Percentiles rank a stretch among this genome's conserved stretches.
Conservation (phyloP, 2,113 vertebrate species). For the Quiscalus mexicanus region DNA sequence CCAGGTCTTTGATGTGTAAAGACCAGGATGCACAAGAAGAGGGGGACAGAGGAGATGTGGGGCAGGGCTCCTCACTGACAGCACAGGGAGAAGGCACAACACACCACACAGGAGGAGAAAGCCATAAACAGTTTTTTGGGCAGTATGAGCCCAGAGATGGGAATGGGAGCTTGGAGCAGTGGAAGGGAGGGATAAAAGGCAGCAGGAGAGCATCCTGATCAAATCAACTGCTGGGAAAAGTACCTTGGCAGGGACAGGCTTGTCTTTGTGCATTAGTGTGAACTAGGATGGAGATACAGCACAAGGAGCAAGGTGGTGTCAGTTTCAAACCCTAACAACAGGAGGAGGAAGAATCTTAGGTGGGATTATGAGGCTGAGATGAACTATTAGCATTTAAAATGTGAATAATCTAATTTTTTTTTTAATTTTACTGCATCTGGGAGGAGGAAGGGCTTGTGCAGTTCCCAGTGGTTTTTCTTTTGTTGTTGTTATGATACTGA, state of each 20-base stretch:
- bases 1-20: neutral
- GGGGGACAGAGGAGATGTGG: neutral
- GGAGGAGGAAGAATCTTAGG: neutral
- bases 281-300: neutral
- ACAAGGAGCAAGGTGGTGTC: rapidly evolving
- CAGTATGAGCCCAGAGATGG: rapidly evolving
- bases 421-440: neutral
- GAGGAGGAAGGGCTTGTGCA: neutral
- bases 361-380: neutral
- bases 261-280: neutral
- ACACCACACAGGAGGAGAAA: rapidly evolving
- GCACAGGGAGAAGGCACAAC: neutral
- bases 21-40: neutral
- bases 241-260: neutral
- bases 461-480: neutral
- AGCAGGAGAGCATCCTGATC: neutral
- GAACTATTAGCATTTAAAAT: neutral
- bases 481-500: neutral
- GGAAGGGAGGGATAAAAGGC: neutral
- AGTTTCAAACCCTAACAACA: neutral
- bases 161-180: neutral
- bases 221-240: neutral
- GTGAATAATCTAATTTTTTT: rapidly evolving
- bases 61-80: neutral
- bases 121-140: neutral